A percentile compares a stretch with the other conserved stretches of the same genome.
These are phyloP conservation scores for Ctenoplectra terminalis DNA, from an alignment of 1,140 invertebrate genomes.

Conservation along the genomic window DNA sequence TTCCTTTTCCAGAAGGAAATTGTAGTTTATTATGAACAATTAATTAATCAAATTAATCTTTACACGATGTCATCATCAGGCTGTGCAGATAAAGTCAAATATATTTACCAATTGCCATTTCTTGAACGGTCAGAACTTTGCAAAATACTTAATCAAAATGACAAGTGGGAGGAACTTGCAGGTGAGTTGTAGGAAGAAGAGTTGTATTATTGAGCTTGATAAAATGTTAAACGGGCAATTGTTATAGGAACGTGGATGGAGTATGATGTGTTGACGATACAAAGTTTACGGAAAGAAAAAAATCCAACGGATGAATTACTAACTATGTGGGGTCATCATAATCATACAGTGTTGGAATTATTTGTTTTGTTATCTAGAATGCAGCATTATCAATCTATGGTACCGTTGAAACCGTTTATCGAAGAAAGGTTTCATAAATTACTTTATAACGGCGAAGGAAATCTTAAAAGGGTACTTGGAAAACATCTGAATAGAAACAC, in stretches of 20 bases:
- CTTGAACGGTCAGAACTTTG: slow-evolving; percentile 87
- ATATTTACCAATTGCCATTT: slow-evolving; percentile 90
- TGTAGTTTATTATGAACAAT: not conserved
- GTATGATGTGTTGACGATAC: slow-evolving; percentile 81
- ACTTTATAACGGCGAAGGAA: slow-evolving; percentile 82
- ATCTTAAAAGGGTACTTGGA: slow-evolving; percentile 64
- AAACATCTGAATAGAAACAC: slow-evolving; percentile 62
- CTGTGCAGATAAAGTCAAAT: slow-evolving; percentile 72
- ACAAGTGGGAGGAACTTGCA: slow-evolving; percentile 90
- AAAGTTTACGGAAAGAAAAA: slow-evolving; percentile 83
- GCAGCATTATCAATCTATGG: slow-evolving; percentile 89
- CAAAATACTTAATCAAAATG: slow-evolving; percentile 89
- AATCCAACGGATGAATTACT: slow-evolving; percentile 91
- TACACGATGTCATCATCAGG: slow-evolving; percentile 16
- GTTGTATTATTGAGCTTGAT: too few relatives aligned
- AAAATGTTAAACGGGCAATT: not conserved
- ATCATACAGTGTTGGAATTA: slow-evolving; percentile 90
- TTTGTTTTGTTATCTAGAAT: slow-evolving; percentile 88
- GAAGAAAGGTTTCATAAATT: slow-evolving; percentile 84
- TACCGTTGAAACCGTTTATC: slow-evolving; percentile 86
- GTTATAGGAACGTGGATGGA: slow-evolving; percentile 82
- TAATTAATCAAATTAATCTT: not conserved
- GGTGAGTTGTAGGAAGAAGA: slow-evolving; percentile 76
- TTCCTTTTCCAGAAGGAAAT: not conserved
- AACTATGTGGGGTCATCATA: slow-evolving; percentile 89